Evolutionary conservation across 2,888 invertebrate genomes (phyloP).

Genomic region (Pheosia gnoma): DNA sequence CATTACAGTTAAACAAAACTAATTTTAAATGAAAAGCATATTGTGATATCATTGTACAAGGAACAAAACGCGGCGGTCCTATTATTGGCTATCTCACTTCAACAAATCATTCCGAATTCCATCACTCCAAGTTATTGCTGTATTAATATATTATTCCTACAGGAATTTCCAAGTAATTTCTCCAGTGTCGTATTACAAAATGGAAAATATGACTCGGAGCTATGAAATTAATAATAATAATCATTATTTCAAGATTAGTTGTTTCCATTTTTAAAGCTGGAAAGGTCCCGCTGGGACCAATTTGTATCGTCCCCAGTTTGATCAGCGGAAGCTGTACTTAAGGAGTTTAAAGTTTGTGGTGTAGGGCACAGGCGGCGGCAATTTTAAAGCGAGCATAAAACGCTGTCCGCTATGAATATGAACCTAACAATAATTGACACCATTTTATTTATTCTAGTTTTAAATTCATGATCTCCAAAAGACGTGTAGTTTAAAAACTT

Average conservation of each 20-base stretch:
- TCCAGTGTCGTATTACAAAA: constrained; percentile 7
- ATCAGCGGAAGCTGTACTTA: constrained; percentile 27
- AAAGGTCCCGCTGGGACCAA: constrained; percentile 57
- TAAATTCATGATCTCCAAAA: too few relatives aligned
- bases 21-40: too few relatives aligned
- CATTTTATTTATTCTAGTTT: too few relatives aligned
- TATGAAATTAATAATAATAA: constrained; percentile 38
- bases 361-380: not conserved
- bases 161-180: not conserved
- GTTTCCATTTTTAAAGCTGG: constrained; percentile 49
- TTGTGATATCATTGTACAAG: too few relatives aligned
- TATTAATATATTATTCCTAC: not conserved
- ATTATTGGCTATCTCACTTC: too few relatives aligned
- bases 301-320: constrained; percentile 47
- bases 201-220: constrained; percentile 33
- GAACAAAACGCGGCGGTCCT: too few relatives aligned
- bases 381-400: too few relatives aligned
- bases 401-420: too few relatives aligned
- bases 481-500: too few relatives aligned
- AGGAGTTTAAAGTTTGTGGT: constrained; percentile 31
- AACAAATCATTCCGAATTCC: too few relatives aligned
- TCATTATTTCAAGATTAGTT: constrained; percentile 50
- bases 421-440: too few relatives aligned
- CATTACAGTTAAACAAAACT: too few relatives aligned
- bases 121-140: not conserved